Evolutionary conservation across 2,113 vertebrate genomes (phyloP).

Genomic region (Podarcis cretensis): DNA sequence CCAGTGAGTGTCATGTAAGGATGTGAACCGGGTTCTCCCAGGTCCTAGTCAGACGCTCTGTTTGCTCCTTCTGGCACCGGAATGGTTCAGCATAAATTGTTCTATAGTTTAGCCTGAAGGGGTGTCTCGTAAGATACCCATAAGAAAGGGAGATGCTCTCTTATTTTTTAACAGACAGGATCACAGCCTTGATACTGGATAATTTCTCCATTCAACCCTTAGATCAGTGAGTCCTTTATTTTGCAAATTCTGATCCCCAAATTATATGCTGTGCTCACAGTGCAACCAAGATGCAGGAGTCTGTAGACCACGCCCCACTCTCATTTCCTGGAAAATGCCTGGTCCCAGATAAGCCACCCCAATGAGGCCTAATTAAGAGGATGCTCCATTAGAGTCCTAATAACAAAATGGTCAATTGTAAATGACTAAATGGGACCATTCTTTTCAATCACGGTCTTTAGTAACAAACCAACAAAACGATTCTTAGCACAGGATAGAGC

Average conservation of each 20-base stretch:
- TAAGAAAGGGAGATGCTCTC: too few species aligned
- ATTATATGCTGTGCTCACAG: conserved; percentile 36
- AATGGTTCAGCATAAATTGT: conserved; percentile 8
- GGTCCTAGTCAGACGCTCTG: too few species aligned
- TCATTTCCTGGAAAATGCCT: conserved; percentile 43
- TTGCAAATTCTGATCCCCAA: conserved; percentile 43
- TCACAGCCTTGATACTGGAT: conserved; percentile 39
- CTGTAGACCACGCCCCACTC: neutral
- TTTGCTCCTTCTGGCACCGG: neutral
- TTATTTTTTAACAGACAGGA: too few species aligned
- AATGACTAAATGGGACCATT: conserved; percentile 53
- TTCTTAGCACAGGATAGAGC: conserved; percentile 13
- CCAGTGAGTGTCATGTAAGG: too few species aligned
- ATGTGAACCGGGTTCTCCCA: too few species aligned
- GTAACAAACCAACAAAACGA: conserved; percentile 12
- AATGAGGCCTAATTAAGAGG: conserved; percentile 54
- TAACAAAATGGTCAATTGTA: conserved; percentile 55
- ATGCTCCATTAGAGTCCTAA: conserved; percentile 43
- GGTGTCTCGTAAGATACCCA: conserved; percentile 37
- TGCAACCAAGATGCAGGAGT: conserved; percentile 28
- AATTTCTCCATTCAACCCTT: conserved; percentile 34
- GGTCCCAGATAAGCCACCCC: conserved; percentile 53
- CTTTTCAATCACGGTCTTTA: conserved; percentile 48
- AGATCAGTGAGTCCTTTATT: conserved; percentile 24
- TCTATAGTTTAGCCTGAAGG: conserved; percentile 39